Conservation (phyloP, 2,797 vertebrate species). For the Melanogrammus aeglefinus region DNA sequence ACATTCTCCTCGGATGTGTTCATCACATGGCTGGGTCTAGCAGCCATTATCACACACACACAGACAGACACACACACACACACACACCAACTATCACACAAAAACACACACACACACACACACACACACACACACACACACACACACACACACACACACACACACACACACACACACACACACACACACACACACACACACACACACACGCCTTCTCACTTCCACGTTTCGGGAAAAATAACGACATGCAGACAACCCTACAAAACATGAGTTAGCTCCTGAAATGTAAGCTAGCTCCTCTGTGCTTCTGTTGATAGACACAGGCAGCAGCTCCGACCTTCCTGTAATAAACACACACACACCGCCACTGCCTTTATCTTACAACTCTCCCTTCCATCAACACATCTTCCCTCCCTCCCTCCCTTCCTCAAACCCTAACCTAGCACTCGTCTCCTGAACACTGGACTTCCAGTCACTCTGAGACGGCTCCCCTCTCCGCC, state of each 20-base stretch:
- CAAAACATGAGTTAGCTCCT: background rate
- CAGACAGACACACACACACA: too few species aligned
- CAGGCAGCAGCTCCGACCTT: background rate
- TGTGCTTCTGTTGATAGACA: background rate
- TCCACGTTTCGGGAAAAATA: background rate
- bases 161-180: background rate
- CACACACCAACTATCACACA: too few species aligned
- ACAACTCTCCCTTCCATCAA: background rate
- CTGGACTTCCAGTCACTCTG: background rate
- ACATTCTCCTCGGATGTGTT: background rate
- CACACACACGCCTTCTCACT: background rate
- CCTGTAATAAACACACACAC: background rate
- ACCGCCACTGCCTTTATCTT: background rate
- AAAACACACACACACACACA: too few species aligned
- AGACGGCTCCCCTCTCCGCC: background rate
- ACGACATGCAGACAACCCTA: background rate
- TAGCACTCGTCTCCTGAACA: background rate
- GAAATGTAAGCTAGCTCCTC: background rate
- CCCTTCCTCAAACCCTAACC: background rate
- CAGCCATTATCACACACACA: too few species aligned
- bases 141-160: background rate
- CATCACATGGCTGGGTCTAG: background rate
- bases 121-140: background rate
- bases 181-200: too few species aligned
- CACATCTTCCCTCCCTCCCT: too few species aligned